Conservation (phyloP, 2,113 vertebrate species). For the Psettodes erumei region DNA sequence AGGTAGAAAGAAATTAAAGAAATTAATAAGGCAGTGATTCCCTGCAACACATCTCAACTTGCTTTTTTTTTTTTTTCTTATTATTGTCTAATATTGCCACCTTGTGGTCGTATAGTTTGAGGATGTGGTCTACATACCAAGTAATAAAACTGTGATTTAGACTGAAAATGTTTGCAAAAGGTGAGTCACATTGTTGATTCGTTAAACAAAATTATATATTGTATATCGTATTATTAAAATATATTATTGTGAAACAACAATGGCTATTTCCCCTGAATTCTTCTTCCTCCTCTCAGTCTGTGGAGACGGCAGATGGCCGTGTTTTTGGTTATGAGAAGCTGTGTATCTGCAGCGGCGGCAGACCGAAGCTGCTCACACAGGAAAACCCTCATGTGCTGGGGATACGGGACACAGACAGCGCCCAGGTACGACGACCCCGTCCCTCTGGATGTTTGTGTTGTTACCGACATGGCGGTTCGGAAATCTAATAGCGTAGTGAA, state of each 20-base stretch:
- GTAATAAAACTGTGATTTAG: background rate
- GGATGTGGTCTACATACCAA: background rate
- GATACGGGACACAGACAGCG: constrained; percentile 97
- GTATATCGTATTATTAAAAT: too few species aligned
- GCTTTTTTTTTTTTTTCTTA: background rate
- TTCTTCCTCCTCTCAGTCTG: constrained; percentile 76
- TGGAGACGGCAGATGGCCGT: constrained; percentile 87
- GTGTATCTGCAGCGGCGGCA: constrained; percentile 92
- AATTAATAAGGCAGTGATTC: background rate
- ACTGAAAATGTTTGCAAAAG: background rate
- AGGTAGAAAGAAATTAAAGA: too few species aligned
- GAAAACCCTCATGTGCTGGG: constrained; percentile 90
- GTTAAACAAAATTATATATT: too few species aligned
- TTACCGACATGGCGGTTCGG: background rate
- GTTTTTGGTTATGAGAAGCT: constrained; percentile 87
- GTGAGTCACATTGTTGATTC: background rate
- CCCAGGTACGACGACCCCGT: constrained; percentile 83
- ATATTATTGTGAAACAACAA: too few species aligned
- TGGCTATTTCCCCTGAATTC: background rate
- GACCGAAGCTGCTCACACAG: constrained; percentile 88
- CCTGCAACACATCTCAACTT: background rate
- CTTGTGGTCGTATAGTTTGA: constrained; percentile 54
- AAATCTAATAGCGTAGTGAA: too few species aligned
- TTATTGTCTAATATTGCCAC: constrained; percentile 46
- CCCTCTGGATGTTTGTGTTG: background rate